Base-by-base conservation (phyloP, 2,113 vertebrate genomes). In the Tautogolabrus adspersus region DNA sequence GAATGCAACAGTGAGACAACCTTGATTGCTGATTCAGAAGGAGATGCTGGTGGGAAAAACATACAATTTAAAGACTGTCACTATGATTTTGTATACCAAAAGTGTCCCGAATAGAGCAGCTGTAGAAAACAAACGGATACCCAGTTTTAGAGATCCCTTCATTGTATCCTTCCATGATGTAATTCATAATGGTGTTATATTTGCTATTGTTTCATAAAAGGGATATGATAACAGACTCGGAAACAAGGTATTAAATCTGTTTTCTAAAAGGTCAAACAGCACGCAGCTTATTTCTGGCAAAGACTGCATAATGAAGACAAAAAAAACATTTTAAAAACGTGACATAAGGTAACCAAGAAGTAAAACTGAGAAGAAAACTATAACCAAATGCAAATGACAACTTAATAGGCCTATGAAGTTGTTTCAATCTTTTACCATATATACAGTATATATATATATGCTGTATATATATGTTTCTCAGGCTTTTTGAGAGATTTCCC, bases 1-100 rank as follows among this genome's bases (percentile, higher is more conserved):
- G 54, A 76, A 63, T 10, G 46, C 57, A 63, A 74, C 40, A 23
- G 1, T 9, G 44, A 78, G 40, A 65, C 0, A 1, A 62, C 21
- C 0, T 22, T n/a, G 30, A 34, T 6, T 21, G 46, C 15, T 57
- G 38, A 68, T 60, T 66, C 56, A 68, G 54, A 15, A 19, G 46
- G 18, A 23, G 46, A 70, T 72, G 51, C 66, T 58, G 83, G 85
- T 89, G 84, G 69, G 77, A 4, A n/a, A 11, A 30, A 51, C 19
- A 38, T 42, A 4, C 15, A 34, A 10, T 26, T 8, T 49, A 37
- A 52, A 30, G 9, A 42, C 18, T 66, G 21, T 44, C 13, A 34
- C n/a, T 30, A 4, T 56, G 3, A 30, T 22, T 66, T 44, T 57
- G 8, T 51, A 64, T 44, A 30, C 30, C 12, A 18, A 16, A 47